These are phyloP conservation scores for Agonopterix arenella DNA, from an alignment of 2,888 invertebrate genomes.

Conservation along the genomic window DNA sequence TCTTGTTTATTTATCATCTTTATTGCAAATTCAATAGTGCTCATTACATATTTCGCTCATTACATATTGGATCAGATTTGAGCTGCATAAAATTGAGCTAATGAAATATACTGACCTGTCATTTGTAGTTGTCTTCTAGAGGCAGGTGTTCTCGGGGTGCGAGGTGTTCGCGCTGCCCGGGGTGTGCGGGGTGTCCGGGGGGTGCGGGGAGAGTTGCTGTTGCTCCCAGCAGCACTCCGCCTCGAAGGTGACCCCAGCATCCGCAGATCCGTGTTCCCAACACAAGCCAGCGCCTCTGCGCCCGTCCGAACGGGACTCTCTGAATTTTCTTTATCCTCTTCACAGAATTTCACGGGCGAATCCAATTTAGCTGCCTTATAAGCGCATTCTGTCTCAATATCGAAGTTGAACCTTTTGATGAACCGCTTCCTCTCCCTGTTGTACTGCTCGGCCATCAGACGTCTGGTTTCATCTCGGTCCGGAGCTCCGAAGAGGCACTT, in stretches of 20 bases:
- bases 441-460: constrained; percentile 77
- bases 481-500: constrained; percentile 80
- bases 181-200: constrained; percentile 50
- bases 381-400: constrained; percentile 66
- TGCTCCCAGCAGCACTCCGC: constrained; percentile 35
- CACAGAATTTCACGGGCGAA: constrained; percentile 64
- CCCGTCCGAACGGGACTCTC: constrained; percentile 51
- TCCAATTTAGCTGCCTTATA: constrained; percentile 57
- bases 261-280: constrained; percentile 59
- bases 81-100: no score
- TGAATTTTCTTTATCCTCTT: constrained; percentile 56
- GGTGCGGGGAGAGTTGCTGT: constrained; percentile 54
- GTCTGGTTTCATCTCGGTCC: constrained; percentile 75
- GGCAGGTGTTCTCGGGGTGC: constrained; percentile 65
- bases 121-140: constrained; percentile 72
- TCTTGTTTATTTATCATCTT: no score
- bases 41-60: no score
- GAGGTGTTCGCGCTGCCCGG: constrained; percentile 61
- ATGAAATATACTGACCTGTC: constrained; percentile 56
- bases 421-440: constrained; percentile 76
- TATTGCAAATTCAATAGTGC: no score
- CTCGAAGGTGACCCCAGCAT: constrained; percentile 60
- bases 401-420: constrained; percentile 77
- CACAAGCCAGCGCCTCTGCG: constrained; percentile 57
- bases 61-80: no score